Conservation (phyloP, 1,140 invertebrate genomes). For the Theocolax elegans region DNA sequence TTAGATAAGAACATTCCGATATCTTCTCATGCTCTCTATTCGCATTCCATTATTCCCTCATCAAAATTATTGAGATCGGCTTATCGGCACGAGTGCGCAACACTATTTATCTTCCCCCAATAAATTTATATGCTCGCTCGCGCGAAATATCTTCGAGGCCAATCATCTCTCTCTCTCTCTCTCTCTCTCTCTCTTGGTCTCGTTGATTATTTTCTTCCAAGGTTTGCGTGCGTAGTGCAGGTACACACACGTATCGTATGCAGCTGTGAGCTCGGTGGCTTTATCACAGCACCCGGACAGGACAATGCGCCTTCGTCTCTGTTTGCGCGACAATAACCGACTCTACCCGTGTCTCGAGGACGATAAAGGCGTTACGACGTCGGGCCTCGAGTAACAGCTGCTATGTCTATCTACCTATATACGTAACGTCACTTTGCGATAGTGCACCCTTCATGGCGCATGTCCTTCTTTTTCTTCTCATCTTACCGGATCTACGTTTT, state of each 20-base stretch:
- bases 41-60: background rate
- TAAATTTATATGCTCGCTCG: slow-evolving; percentile 23
- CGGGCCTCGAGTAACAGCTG: background rate
- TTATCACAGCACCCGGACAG: background rate
- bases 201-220: background rate
- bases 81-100: slow-evolving; percentile 8
- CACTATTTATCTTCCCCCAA: slow-evolving; percentile 7
- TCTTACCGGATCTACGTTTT: too few species aligned
- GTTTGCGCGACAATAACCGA: slow-evolving; percentile 14
- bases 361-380: slow-evolving; percentile 13
- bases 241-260: background rate
- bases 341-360: background rate
- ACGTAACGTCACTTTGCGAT: background rate
- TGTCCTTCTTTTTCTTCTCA: background rate
- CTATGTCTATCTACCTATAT: background rate
- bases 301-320: slow-evolving; percentile 4
- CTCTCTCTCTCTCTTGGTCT: background rate
- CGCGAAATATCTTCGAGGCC: background rate
- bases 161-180: background rate
- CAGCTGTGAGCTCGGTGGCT: background rate
- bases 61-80: slow-evolving; percentile 4
- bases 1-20: too few species aligned
- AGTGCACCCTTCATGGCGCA: background rate
- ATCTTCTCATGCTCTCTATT: background rate
- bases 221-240: too few species aligned